These are phyloP conservation scores for Mareca penelope DNA, from an alignment of 2,797 vertebrate genomes.

Conservation along the genomic window DNA sequence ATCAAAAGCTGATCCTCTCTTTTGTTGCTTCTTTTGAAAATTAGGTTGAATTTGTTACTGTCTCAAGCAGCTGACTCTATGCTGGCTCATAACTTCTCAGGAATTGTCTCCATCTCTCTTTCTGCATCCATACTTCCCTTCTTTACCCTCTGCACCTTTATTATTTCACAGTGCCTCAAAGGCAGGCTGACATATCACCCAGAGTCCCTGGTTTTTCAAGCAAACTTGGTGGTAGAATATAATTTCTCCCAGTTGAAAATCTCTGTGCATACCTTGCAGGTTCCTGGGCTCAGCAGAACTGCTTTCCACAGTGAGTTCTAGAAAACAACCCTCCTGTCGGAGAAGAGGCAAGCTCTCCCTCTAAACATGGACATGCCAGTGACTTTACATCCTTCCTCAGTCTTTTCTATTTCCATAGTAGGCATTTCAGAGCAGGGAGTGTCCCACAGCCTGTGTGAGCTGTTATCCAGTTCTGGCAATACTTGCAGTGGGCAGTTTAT, in stretches of 20 bases:
- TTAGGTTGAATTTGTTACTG: slow-evolving; percentile 57
- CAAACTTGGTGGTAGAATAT: accelerated
- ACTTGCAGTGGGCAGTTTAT: not conserved
- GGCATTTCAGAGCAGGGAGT: not conserved
- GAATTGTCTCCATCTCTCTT: not conserved
- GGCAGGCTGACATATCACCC: not conserved
- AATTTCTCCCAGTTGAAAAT: not conserved
- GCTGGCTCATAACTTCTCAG: not conserved
- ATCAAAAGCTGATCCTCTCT: slow-evolving; percentile 47
- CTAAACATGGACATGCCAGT: not conserved
- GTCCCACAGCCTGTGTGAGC: not conserved
- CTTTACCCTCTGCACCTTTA: not conserved
- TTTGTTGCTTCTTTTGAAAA: slow-evolving; percentile 59
- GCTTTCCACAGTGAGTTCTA: not conserved
- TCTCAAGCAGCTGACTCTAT: slow-evolving; percentile 34
- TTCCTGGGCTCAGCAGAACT: not conserved
- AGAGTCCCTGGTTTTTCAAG: not conserved
- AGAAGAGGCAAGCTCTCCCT: not conserved
- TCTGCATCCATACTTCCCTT: not conserved
- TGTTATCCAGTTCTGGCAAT: not conserved
- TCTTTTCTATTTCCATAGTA: not conserved
- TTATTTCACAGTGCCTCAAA: not conserved
- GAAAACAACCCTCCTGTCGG: not conserved
- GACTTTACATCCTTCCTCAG: not conserved
- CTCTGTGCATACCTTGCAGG: not conserved